These are phyloP conservation scores for Lota lota DNA, from an alignment of 2,113 vertebrate genomes.

Conservation along the genomic window DNA sequence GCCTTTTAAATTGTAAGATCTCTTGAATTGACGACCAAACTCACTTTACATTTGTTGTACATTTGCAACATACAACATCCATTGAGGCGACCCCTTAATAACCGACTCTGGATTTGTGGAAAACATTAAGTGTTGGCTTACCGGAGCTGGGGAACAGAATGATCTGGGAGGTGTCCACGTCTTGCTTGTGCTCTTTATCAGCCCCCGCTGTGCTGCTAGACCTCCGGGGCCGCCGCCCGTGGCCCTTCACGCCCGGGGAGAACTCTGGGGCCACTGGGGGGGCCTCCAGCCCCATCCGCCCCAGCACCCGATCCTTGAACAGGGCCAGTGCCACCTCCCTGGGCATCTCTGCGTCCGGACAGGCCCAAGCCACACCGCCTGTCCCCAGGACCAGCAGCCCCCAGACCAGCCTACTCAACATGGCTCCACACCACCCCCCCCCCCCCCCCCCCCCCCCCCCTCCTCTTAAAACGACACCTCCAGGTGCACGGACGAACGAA, in stretches of 20 bases:
- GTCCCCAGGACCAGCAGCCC: constrained; percentile 43
- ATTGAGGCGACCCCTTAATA: too few species aligned
- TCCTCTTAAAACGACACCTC: too few species aligned
- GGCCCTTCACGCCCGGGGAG: background rate
- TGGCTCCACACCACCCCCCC: too few species aligned
- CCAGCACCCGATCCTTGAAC: constrained; percentile 59
- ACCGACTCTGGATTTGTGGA: background rate
- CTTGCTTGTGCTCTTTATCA: constrained; percentile 22
- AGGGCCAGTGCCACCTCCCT: constrained; percentile 52
- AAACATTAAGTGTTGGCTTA: constrained; percentile 47
- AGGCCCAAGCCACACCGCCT: constrained; percentile 30
- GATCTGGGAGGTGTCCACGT: constrained; percentile 73
- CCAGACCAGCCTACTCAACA: constrained; percentile 15
- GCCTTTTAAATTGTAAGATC: too few species aligned
- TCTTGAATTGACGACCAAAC: too few species aligned
- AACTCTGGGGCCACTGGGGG: constrained; percentile 24
- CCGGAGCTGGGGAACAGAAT: constrained; percentile 87
- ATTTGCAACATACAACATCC: too few species aligned
- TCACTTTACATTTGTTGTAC: too few species aligned
- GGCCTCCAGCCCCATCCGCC: constrained; percentile 54
- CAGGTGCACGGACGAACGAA: too few species aligned
- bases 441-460: too few species aligned
- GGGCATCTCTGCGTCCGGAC: constrained; percentile 39
- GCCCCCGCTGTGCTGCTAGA: constrained; percentile 20
- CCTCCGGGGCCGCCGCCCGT: constrained; percentile 51